Evolutionary conservation across 2,113 vertebrate genomes (phyloP).

Genomic region (Indicator indicator): DNA sequence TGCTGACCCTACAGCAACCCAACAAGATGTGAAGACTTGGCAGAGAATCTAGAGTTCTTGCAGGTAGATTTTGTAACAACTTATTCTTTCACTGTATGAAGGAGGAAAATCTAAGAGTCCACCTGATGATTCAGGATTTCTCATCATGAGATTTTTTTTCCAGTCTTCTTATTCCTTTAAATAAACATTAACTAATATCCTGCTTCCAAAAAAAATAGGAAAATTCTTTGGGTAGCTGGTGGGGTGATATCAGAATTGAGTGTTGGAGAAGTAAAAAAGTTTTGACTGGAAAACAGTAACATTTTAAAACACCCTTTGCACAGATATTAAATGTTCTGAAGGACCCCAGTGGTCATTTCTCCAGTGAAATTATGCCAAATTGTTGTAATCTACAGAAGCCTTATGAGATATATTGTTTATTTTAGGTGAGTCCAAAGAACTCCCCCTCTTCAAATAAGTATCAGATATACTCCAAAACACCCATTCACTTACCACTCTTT

Average conservation of each 20-base stretch:
- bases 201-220: not conserved
- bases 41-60: not conserved
- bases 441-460: not conserved
- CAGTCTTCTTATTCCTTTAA: not conserved
- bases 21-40: rapidly evolving
- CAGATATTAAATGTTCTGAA: not conserved
- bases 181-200: not conserved
- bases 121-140: not conserved
- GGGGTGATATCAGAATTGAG: not conserved
- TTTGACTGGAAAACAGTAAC: not conserved
- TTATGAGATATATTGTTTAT: not conserved
- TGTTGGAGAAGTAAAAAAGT: not conserved
- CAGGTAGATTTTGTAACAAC: not conserved
- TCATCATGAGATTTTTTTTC: not conserved
- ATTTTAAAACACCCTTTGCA: not conserved
- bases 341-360: not conserved
- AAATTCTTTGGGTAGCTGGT: not conserved
- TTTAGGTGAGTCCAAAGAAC: not conserved
- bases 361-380: not conserved
- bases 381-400: not conserved
- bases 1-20: not conserved
- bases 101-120: not conserved
- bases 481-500: not conserved
- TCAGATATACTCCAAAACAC: not conserved
- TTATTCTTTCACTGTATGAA: not conserved